Evolutionary conservation across 2,797 vertebrate species (phyloP).

Genomic region (Phaenicophaeus curvirostris): DNA sequence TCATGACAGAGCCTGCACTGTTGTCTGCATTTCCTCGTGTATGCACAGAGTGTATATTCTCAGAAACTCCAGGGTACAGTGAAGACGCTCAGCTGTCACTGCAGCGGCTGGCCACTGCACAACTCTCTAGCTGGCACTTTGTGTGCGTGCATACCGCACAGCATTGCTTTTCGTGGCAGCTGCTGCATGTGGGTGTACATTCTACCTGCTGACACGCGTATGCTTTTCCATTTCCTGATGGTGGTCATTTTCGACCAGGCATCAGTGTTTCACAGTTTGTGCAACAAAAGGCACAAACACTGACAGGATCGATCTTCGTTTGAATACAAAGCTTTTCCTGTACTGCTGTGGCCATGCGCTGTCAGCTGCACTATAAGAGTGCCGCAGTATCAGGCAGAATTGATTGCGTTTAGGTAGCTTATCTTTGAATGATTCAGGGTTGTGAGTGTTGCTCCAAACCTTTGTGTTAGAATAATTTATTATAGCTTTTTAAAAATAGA

Average conservation of each 20-base stretch:
- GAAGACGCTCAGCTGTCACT: background rate
- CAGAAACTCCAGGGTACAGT: background rate
- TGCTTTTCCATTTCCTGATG: background rate
- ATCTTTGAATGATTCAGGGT: background rate
- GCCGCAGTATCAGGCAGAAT: background rate
- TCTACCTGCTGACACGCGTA: background rate
- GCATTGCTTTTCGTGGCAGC: background rate
- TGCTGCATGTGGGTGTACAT: fast-evolving
- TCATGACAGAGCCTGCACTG: background rate
- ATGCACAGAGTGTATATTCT: fast-evolving
- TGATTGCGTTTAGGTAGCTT: background rate
- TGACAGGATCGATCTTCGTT: background rate
- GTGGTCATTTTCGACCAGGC: background rate
- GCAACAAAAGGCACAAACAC: background rate
- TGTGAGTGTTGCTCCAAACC: background rate
- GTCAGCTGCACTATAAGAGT: background rate
- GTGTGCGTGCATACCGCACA: fast-evolving
- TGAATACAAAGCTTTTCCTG: background rate
- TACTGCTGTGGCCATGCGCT: background rate
- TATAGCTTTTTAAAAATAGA: background rate
- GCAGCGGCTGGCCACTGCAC: background rate
- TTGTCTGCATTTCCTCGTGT: background rate
- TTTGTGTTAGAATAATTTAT: background rate
- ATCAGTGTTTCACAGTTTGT: background rate
- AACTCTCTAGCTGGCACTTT: background rate